A percentile compares a stretch with the other conserved stretches of the same genome.
These are phyloP conservation scores for Sisor rabdophorus DNA, from an alignment of 2,113 vertebrate species.

Conservation along the genomic window DNA sequence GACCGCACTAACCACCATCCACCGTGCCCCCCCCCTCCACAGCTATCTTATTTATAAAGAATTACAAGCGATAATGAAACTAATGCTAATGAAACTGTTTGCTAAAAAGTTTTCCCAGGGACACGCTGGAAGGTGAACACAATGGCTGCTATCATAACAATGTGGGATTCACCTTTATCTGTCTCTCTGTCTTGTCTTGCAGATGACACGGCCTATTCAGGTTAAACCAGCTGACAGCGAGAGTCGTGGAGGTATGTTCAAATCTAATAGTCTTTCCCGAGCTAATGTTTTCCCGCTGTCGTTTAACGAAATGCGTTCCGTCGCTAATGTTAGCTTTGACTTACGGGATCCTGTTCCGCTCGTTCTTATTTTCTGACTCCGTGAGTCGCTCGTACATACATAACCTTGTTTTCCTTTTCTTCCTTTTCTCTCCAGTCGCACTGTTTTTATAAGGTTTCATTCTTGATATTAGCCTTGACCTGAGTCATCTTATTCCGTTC, in stretches of 20 bases:
- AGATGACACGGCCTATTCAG: constrained; percentile 90
- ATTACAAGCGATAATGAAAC: no score
- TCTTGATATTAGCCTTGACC: constrained; percentile 23
- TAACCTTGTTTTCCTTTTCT: background rate
- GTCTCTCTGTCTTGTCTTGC: constrained; percentile 49
- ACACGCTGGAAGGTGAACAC: no score
- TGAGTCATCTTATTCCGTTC: constrained; percentile 8
- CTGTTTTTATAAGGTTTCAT: background rate
- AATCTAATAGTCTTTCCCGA: constrained; percentile 16
- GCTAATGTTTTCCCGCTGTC: constrained; percentile 49
- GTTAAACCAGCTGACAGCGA: constrained; percentile 90
- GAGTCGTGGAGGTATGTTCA: constrained; percentile 83
- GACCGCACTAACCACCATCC: no score
- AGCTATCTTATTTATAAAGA: no score
- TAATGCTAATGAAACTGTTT: no score
- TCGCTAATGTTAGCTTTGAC: constrained; percentile 10
- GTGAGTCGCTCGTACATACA: background rate
- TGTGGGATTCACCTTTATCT: constrained; percentile 27
- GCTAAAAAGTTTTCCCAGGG: no score
- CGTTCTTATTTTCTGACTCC: background rate
- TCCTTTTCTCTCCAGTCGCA: background rate
- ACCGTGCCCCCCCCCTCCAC: no score
- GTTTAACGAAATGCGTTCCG: background rate
- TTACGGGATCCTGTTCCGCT: constrained; percentile 1
- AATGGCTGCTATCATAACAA: constrained; percentile 16